Base-by-base conservation (phyloP, 2,888 invertebrate genomes). In the Melieria picta region DNA sequence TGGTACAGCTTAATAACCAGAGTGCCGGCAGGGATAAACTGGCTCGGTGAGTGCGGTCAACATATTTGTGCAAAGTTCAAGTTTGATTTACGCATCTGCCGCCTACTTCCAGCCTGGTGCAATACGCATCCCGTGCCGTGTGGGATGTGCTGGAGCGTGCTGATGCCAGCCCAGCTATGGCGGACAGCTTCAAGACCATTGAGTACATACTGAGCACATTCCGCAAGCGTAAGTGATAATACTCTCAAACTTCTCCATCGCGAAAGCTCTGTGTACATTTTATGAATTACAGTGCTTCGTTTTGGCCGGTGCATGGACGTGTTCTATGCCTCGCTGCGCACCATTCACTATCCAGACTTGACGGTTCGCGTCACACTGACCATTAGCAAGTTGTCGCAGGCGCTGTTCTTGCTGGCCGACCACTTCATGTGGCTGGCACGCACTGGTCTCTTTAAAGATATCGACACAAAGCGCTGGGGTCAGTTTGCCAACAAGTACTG, bases 361-460 rank as follows among this genome's bases (percentile, higher is more conserved):
- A 88, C 91, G 4, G 86, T 96, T 30, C 90, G 93, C 77, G 84
- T 92, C 9, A 92, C 93, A 46, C 85, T 95, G 50, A 94, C 94
- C 0, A 82, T 95, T 65, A 93, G 95, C 74, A 94, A 94, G 88
- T 88, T 97, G 66, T 90, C 93, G 45, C 92, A 93, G 83, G 91
- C 94, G 0, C 83, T 95, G 45, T 97, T 92, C 81, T 89, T 97
- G 4, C 88, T 96, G 62, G 91, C 94, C 11, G 97, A 97, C 84
- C 96, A 97, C 82, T 89, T 96, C 48, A 90, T 96, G 48, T 97
- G 96, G 94, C 87, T 96, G 4, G 92, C 93, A 4, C 90, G 92
- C 79, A 91, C 92, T 56, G 94, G 94, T 42, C 71, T 91, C 71
- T 83, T 91, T 5, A 87, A 88, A 76, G 88, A 88, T 77, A 89